Base-by-base conservation (phyloP, 2,797 vertebrate species). In the Delichon dasypus region DNA sequence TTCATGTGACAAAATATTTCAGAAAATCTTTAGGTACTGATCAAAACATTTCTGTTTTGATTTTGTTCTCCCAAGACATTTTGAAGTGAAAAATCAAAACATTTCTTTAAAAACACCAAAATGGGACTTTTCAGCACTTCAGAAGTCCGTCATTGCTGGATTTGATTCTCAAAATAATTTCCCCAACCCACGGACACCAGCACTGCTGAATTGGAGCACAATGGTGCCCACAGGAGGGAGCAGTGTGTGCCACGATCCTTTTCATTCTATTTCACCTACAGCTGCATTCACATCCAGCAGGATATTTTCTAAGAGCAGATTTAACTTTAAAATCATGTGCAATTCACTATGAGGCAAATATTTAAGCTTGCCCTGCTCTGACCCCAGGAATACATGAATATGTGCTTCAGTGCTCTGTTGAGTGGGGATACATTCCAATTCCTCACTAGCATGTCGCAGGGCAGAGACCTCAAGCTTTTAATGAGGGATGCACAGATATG, bases 51-150 rank as follows among this genome's bases (percentile, higher is more conserved):
- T 5, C 3, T 38, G 17, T 47, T 92, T 84, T 85, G 9, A 23
- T 82, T 93, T 87, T 85, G 17, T 68, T 93, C 36, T 45, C 17
- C 7, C 76, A 76, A 76, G 72, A 89, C 13, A 55, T 23, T 85
- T 79, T 73, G 64, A 92, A 76, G 70, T 8, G 27, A 65, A 75
- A 88, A 84, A 81, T 88, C 51, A 92, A 87, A 92, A 90, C 30
- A 32, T 68, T 86, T 61, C 9, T 40, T 38, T 88, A 40, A 44
- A 95, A 70, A 30, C 22, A 86, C 4, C 7, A 74, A 81, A 90
- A 66, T 40, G 15, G 10, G 32, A 55, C 21, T 92, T 90, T 65
- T 42, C 57, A 83, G 16, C 34, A 25, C 15, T 77, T 85, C 36
- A 73, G 60, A 73, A 87, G 7, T 7, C 51, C 82, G 54, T 75